Base-by-base conservation (phyloP, 2,113 vertebrate genomes). In the Albula goreensis region DNA sequence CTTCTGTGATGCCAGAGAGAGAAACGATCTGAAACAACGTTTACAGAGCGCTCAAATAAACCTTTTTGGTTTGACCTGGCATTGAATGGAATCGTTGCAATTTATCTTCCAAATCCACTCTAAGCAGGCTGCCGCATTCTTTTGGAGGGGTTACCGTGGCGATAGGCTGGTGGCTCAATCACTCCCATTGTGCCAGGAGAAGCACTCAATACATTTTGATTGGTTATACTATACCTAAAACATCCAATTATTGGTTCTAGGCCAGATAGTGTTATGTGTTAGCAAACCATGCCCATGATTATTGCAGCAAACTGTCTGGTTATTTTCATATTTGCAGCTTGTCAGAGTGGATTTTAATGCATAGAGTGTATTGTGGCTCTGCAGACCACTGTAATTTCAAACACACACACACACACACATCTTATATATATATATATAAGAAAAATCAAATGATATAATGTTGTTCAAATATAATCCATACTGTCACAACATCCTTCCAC, bases 61-160 rank as follows among this genome's bases (percentile, higher is more conserved):
- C 50, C 22, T 78, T 78, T 50, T 77, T 60, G 56, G 9, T n/a
- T 83, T 83, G 12, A 49, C 57, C 82, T 22, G 48, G 56, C 15
- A 83, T 83, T 49, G 52, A 50, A 52, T n/a, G 49, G 80, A 52
- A 81, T 15, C 49, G 19, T 53, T 63, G 53, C 48, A 41, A 49
- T 57, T 63, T 83, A 83, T 66, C 80, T 83, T 83, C 31, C 41
- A 50, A 66, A 15, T 83, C 82, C 60, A 70, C 57, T 50, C 6
- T 60, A 70, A 70, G 1, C 57, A 9, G 15, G 4, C 31, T 49
- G 82, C 9, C 60, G 19, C 63, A 70, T 22, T 70, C 63, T 31
- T 17, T 50, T 48, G 41, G 57, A 17, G 19, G 9, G 2, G 31
- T 4, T 83, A 50, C 82, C 66, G 41, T 22, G 41, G 53, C n/a